Percentiles rank a stretch among this genome's conserved stretches.
phyloP scores from a whole-genome alignment of 2,888 invertebrate species.

The Drosophila bunnanda region DNA sequence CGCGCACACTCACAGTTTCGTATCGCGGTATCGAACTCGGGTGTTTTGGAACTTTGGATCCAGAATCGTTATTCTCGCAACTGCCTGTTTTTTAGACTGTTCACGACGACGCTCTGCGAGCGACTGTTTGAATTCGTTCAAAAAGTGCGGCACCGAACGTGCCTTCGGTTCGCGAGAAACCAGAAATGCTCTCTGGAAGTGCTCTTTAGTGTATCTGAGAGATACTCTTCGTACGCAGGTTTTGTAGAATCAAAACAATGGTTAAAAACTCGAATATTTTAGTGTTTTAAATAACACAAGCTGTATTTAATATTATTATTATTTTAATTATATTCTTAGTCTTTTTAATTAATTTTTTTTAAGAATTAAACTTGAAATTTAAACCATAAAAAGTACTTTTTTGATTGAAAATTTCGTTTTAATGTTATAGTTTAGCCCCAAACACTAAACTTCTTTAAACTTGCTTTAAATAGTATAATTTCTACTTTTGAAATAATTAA shows the following conservation, averaged over 20 bases:
- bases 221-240: neutral
- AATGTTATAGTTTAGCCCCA: no score
- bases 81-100: constrained; percentile 6
- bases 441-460: no score
- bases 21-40: constrained; percentile 25
- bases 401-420: neutral
- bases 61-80: constrained; percentile 19
- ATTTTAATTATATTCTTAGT: neutral
- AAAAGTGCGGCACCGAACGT: constrained; percentile 4
- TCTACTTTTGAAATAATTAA: neutral
- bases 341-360: no score
- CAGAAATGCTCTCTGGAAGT: neutral
- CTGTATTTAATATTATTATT: neutral
- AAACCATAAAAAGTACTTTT: neutral
- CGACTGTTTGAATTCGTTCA: constrained; percentile 10
- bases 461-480: neutral
- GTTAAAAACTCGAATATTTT: neutral
- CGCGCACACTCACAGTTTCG: constrained; percentile 33
- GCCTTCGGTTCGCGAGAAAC: constrained; percentile 10
- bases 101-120: constrained; percentile 17
- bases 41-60: constrained; percentile 1
- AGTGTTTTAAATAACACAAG: neutral
- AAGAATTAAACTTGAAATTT: neutral
- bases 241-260: constrained; percentile 13
- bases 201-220: constrained; percentile 1